Evolutionary conservation across 2,888 invertebrate species (phyloP), one percentile per base, ranked within the genome.

Genomic region (Sympetrum striolatum): DNA sequence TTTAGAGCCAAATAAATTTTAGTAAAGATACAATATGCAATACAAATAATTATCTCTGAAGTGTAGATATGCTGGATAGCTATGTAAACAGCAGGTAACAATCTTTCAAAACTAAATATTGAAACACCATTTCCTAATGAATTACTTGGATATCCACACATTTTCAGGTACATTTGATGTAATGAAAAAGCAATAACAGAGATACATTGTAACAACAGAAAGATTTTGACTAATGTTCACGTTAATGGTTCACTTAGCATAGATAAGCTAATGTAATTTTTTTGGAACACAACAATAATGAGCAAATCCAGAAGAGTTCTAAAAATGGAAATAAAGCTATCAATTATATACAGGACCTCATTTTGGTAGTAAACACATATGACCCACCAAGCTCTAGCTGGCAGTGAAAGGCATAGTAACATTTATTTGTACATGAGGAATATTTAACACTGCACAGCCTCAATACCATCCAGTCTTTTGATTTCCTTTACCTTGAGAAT

Each of bases 371-470:
- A 48, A 44, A 48, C 8, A 48, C 81, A 81, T 25, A 48, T 37
- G 48, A 53, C 25, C 81, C 53, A 53, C 31, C 37, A 53, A 81
- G 53, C 81, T 31, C 53, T 48, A 81, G 25, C 81, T 81, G 81
- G 81, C 81, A 81, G 81, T 81, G 81, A 81, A 81, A 81, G 81
- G 81, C 81, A 81, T 81, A 81, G 81, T 81, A 48, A 81, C 81
- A 81, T 53, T 81, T 81, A 81, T 81, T 81, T 81, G 81, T 81
- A 81, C 81, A 81, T 48, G 53, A 81, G 81, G 81, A 81, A 81
- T 81, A 81, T 81, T 64, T 81, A 44, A 81, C 81, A 81, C 81
- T 81, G 81, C 81, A 81, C 81, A 81, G 81, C 81, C 81, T 81
- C 81, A 53, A 81, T 48, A 81, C 81, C 81, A 44, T 81, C 81